Percentiles rank a stretch among this genome's conserved stretches.
phyloP scores from a whole-genome alignment of 2,888 invertebrate genomes.

The Dorcus parallelipipedus region DNA sequence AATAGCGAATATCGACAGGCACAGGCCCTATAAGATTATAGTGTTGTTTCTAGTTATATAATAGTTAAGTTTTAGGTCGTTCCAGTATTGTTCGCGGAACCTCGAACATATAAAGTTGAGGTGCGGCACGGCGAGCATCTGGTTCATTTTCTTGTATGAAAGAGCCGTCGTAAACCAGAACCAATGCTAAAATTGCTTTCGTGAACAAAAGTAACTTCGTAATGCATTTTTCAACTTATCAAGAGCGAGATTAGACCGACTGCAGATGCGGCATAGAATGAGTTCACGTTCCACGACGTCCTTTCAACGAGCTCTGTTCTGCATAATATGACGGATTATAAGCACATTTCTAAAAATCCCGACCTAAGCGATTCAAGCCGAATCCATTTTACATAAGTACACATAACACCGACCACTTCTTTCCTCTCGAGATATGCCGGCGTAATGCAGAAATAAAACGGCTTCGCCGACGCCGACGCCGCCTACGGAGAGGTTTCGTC shows the following conservation, averaged over 20 bases:
- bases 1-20: slow-evolving; percentile 26
- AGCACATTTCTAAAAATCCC: slow-evolving; percentile 42
- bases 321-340: slow-evolving; percentile 43
- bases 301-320: neutral
- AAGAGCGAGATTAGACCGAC: neutral
- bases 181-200: slow-evolving; percentile 2
- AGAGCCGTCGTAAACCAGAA: neutral
- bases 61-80: slow-evolving; percentile 8
- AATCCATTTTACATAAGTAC: slow-evolving; percentile 41
- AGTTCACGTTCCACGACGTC: neutral
- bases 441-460: slow-evolving; percentile 16
- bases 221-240: slow-evolving; percentile 7
- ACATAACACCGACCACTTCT: slow-evolving; percentile 36
- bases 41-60: slow-evolving; percentile 16
- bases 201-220: neutral
- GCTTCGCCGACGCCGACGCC: slow-evolving; percentile 5
- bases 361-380: slow-evolving; percentile 34
- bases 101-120: neutral
- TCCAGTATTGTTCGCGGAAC: neutral
- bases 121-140: neutral
- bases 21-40: slow-evolving; percentile 6
- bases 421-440: slow-evolving; percentile 17
- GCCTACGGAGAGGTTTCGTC: neutral
- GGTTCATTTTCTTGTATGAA: neutral
- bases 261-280: neutral